Evolutionary conservation across 2,888 invertebrate genomes (phyloP).

Genomic region (Tiliacea citrago): DNA sequence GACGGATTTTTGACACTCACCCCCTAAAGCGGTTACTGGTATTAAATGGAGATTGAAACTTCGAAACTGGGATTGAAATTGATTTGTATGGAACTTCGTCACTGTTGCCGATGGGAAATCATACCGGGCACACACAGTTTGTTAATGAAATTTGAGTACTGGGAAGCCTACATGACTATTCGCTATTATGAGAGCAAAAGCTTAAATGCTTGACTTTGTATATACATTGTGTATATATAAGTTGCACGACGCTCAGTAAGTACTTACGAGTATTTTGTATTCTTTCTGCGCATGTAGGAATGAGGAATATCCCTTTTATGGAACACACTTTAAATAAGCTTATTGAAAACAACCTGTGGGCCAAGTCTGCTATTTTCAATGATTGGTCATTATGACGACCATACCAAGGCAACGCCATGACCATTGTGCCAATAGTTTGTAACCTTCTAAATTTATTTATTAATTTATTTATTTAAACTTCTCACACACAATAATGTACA

Average conservation of each 20-base stretch:
- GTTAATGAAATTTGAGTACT: neutral
- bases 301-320: slow-evolving; percentile 1
- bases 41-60: neutral
- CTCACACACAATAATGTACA: too few relatives aligned
- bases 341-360: neutral
- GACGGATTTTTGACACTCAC: too few relatives aligned
- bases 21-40: too few relatives aligned
- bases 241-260: slow-evolving; percentile 12
- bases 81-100: neutral
- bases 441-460: too few relatives aligned
- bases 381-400: too few relatives aligned
- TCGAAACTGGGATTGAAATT: too few relatives aligned
- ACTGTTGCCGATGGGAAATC: neutral
- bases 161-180: slow-evolving; percentile 1
- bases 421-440: too few relatives aligned
- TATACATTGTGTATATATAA: neutral
- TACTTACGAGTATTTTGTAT: slow-evolving; percentile 39
- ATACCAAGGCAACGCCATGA: too few relatives aligned
- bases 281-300: slow-evolving; percentile 17
- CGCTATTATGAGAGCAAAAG: slow-evolving; percentile 17
- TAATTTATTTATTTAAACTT: too few relatives aligned
- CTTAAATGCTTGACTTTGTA: slow-evolving; percentile 11
- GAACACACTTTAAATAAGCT: neutral
- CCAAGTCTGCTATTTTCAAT: too few relatives aligned
- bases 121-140: neutral